Conservation (phyloP, 2,888 invertebrate species). For the Drosophila mimica region DNA sequence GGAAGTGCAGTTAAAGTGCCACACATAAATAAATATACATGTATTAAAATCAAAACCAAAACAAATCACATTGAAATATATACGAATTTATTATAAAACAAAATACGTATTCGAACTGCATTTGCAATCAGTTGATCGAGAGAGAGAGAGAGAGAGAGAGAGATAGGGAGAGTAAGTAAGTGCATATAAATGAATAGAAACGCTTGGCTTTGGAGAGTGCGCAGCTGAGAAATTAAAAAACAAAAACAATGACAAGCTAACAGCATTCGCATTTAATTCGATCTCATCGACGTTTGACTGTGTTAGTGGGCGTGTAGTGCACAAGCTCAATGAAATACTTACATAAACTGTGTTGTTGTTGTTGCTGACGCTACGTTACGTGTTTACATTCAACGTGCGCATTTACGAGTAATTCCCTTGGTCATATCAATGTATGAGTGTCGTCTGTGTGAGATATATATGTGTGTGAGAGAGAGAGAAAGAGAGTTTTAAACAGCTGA, state of each 20-base stretch:
- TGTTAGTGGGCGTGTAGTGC: background rate
- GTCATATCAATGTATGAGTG: background rate
- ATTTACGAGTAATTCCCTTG: constrained; percentile 25
- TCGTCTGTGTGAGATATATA: background rate
- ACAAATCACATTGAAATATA: background rate
- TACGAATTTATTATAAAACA: background rate
- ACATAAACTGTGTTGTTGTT: constrained; percentile 38
- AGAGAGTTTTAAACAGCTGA: background rate
- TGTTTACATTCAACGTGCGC: constrained; percentile 38
- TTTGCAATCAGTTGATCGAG: constrained; percentile 49
- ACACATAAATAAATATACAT: constrained; percentile 19
- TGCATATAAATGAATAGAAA: background rate
- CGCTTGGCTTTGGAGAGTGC: constrained; percentile 12
- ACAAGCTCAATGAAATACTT: constrained; percentile 44
- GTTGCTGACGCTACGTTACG: constrained; percentile 37
- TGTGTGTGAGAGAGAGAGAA: background rate
- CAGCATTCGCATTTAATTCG: constrained; percentile 15
- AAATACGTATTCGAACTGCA: constrained; percentile 8
- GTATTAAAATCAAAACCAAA: constrained; percentile 1
- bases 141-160: constrained; percentile 1
- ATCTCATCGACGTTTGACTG: constrained; percentile 10
- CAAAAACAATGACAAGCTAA: background rate
- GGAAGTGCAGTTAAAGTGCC: constrained; percentile 40
- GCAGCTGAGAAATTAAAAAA: background rate
- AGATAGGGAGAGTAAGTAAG: background rate